These are phyloP conservation scores for Cranoglanis bouderius DNA, from an alignment of 2,113 vertebrate species.

Conservation along the genomic window DNA sequence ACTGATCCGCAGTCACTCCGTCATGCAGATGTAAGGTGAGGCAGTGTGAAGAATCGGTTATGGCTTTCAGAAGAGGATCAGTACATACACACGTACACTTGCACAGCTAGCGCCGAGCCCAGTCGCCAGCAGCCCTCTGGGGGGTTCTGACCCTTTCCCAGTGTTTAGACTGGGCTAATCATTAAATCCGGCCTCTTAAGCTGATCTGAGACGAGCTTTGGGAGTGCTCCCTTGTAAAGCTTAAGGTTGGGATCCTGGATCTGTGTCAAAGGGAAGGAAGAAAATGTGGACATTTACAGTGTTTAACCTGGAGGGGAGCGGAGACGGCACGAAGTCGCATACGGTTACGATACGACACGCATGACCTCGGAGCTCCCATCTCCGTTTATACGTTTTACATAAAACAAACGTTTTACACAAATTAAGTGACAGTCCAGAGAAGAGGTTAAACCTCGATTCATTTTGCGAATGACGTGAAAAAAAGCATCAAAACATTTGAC, in stretches of 20 bases:
- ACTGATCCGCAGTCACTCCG: not conserved
- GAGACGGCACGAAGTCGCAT: not conserved
- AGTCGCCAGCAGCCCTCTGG: slow-evolving; percentile 54
- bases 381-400: not conserved
- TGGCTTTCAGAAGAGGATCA: slow-evolving; percentile 43
- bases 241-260: not conserved
- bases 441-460: not conserved
- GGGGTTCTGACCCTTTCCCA: slow-evolving; percentile 41
- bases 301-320: not conserved
- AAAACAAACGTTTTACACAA: too few relatives aligned
- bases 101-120: not conserved
- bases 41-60: slow-evolving; percentile 55
- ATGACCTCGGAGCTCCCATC: not conserved
- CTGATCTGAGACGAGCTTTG: not conserved
- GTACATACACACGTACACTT: not conserved
- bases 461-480: not conserved
- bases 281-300: not conserved
- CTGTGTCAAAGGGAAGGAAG: not conserved
- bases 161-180: slow-evolving; percentile 36
- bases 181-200: slow-evolving; percentile 14
- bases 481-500: not conserved
- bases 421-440: too few relatives aligned
- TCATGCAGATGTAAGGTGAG: slow-evolving; percentile 38
- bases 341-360: not conserved
- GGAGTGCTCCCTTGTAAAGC: not conserved